Base-by-base conservation (phyloP, 2,888 invertebrate genomes). In the Pammene aurita region DNA sequence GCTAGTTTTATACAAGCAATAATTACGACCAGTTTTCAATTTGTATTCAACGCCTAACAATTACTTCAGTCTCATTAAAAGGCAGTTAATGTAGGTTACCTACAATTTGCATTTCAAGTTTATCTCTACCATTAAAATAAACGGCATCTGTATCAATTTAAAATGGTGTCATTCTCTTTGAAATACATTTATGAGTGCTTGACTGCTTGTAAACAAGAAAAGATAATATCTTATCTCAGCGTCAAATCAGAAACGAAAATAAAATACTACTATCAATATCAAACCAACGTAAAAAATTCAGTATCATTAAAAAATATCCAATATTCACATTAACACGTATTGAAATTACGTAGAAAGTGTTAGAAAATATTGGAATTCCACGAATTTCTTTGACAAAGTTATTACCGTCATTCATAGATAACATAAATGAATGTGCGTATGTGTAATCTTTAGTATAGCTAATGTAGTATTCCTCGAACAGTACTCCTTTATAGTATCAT, bases 31-130 rank as follows among this genome's bases (percentile, higher is more conserved):
- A 48, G 14, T 38, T 50, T 46, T 60, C 44, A 46, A 60, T 50
- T 50, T n/a, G 18, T 38, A 38, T 50, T 16, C 16, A 18, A n/a
- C 16, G 10, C 48, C 48, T 46, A 7, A 35, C 61, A 48, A 61
- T 61, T 50, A 50, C 61, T 9, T 13, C 26, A 18, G 61, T 58
- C 57, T 26, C 41, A 61, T 60, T 61, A 50, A 50, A 50, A 48
- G 48, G 11, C 38, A 26, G 26, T 26, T 26, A 35, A 42, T 42
- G 48, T 50, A 50, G 38, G 61, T 61, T 50, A 61, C 18, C 57
- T 44, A 46, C 35, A 41, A 55, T 60, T 60, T 50, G 44, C 34
- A 61, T 61, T 54, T 60, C 38, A 14, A 67, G 61, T 62, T 56
- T 41, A 26, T 18, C 42, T 46, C 35, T 14, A 10, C 26, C 35